Conservation (phyloP, 2,888 invertebrate genomes). For the Piscicola geometra region DNA sequence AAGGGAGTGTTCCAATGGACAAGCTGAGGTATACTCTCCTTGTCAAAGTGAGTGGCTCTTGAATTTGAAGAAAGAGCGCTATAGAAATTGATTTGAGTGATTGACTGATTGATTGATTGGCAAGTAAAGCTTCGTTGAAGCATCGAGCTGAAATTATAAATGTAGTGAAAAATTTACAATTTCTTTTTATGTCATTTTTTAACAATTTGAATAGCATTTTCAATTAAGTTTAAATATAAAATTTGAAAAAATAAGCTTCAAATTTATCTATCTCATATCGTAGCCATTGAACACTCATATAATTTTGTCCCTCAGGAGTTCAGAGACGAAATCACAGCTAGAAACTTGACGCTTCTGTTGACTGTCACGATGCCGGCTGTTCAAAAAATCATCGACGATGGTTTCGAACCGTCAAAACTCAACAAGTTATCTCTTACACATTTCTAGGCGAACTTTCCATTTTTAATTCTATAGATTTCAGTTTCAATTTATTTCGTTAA, state of each 20-base stretch:
- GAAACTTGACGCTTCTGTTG: slow-evolving; percentile 46
- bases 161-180: not conserved
- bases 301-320: too few species aligned
- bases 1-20: slow-evolving; percentile 48
- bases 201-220: too few species aligned
- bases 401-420: slow-evolving; percentile 47
- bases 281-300: too few species aligned
- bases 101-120: too few species aligned
- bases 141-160: not conserved
- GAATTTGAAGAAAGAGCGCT: too few species aligned
- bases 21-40: slow-evolving; percentile 46
- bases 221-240: too few species aligned
- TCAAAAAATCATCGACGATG: slow-evolving; percentile 47
- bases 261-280: too few species aligned
- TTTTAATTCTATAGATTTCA: too few species aligned
- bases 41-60: slow-evolving; percentile 46
- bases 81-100: too few species aligned
- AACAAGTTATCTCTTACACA: slow-evolving; percentile 42
- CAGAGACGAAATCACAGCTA: slow-evolving; percentile 34
- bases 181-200: not conserved
- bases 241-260: not conserved
- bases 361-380: slow-evolving; percentile 49
- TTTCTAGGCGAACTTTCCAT: too few species aligned
- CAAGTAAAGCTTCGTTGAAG: too few species aligned
- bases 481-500: too few species aligned